Base-by-base conservation (phyloP, 2,797 vertebrate species). In the Zalophus californianus region DNA sequence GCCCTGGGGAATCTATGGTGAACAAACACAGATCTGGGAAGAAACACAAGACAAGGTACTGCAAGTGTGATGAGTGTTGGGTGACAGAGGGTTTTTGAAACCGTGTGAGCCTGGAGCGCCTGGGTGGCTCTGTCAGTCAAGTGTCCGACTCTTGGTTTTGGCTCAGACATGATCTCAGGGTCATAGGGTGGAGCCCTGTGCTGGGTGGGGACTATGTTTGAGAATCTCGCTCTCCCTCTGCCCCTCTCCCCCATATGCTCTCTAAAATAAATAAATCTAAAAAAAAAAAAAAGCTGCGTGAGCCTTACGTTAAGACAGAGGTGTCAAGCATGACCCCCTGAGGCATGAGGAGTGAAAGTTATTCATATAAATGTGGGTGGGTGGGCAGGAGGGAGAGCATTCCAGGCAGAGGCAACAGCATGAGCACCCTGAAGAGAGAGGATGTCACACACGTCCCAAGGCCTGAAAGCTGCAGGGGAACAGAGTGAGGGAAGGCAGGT, bases 371-470 rank as follows among this genome's bases (percentile, higher is more conserved):
- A 7, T 3, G 32, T 25, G 52, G 21, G 8, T 20, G 21, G 32
- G 21, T 10, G 20, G 25, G 35, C 29, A 35, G 83, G 44, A 79
- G 15, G 62, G 54, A 85, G 70, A 50, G 41, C 35, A 10, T 29
- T 25, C 2, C 62, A 21, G 41, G 48, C 32, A 85, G 68, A 70
- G 32, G 13, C 5, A 11, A 32, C 5, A 25, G 38, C 18, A 21
- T 25, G 32, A 52, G 93, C 27, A 38, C 48, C 44, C 20, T 3
- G 38, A 60, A 83, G 80, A 73, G 21, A 25, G 25, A n/a, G 35
- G 54, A 60, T 1, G 1, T 9, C 0, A 0, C 20, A 11, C 56
- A 38, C 13, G 10, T 52, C 48, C 50, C 25, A 38, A 73, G 32
- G 13, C 20, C 14, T 3, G 4, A 35, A 21, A 66, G 23, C 3